Evolutionary conservation across 2,797 vertebrate genomes (phyloP).

Genomic region (Myripristis jacobus): DNA sequence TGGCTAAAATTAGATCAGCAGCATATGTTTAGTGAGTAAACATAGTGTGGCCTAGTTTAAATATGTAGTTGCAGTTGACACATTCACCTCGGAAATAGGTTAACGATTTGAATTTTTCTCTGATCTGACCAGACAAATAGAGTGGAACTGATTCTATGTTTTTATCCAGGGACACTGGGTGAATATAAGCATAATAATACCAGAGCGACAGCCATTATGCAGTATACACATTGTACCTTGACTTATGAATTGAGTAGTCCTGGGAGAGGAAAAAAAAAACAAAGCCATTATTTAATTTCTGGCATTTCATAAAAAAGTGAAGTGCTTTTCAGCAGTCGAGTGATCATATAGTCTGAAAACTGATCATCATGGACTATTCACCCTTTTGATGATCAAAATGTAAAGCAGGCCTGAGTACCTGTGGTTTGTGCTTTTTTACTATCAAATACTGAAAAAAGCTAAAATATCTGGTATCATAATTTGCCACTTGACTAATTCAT

Average conservation of each 20-base stretch:
- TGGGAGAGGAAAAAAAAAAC: neutral
- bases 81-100: slow-evolving; percentile 5
- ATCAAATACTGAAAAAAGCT: too few species aligned
- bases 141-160: slow-evolving; percentile 19
- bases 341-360: neutral
- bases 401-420: neutral
- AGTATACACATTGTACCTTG: neutral
- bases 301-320: neutral
- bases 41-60: slow-evolving; percentile 17
- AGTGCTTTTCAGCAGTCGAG: neutral
- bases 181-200: slow-evolving; percentile 3
- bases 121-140: slow-evolving; percentile 35
- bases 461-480: too few species aligned
- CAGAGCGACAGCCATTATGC: neutral
- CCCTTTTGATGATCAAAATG: neutral
- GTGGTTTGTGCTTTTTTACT: too few species aligned
- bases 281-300: neutral
- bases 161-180: slow-evolving; percentile 8
- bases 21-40: slow-evolving; percentile 27
- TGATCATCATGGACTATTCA: neutral
- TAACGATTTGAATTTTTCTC: slow-evolving; percentile 41
- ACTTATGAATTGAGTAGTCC: neutral
- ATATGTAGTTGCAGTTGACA: slow-evolving; percentile 6
- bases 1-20: slow-evolving; percentile 2
- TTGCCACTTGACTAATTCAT: too few species aligned